Evolutionary conservation across 2,113 vertebrate genomes (phyloP).

Genomic region (Phasianus colchicus): DNA sequence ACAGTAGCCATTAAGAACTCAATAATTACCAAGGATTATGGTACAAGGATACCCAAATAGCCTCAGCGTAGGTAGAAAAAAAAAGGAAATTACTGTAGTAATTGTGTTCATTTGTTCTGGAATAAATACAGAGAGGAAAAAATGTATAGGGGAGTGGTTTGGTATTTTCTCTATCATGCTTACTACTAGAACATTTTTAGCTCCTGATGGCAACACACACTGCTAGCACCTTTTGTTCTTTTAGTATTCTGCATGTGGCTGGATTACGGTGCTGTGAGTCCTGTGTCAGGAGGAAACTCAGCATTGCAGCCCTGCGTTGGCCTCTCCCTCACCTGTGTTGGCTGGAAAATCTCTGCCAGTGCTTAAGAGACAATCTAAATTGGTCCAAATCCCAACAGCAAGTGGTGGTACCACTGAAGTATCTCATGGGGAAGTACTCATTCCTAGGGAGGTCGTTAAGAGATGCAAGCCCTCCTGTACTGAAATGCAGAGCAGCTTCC

Average conservation of each 20-base stretch:
- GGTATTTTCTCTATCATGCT: background rate
- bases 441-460: background rate
- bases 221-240: background rate
- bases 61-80: constrained; percentile 21
- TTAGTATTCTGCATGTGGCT: background rate
- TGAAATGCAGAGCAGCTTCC: background rate
- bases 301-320: background rate
- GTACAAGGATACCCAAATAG: constrained; percentile 28
- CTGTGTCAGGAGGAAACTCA: background rate
- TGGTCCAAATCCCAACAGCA: background rate
- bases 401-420: background rate
- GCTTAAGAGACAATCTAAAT: background rate
- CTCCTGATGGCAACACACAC: background rate
- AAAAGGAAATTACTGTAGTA: constrained; percentile 36
- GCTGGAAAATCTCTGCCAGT: background rate
- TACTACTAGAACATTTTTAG: background rate
- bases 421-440: background rate
- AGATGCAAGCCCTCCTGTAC: background rate
- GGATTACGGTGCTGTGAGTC: background rate
- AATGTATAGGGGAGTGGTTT: background rate
- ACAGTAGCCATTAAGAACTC: constrained; percentile 36
- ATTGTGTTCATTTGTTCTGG: constrained; percentile 4
- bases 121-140: background rate
- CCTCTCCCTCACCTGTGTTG: background rate
- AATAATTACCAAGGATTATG: constrained; percentile 42